Base-by-base conservation (phyloP, 2,113 vertebrate species). In the Danio rerio region DNA sequence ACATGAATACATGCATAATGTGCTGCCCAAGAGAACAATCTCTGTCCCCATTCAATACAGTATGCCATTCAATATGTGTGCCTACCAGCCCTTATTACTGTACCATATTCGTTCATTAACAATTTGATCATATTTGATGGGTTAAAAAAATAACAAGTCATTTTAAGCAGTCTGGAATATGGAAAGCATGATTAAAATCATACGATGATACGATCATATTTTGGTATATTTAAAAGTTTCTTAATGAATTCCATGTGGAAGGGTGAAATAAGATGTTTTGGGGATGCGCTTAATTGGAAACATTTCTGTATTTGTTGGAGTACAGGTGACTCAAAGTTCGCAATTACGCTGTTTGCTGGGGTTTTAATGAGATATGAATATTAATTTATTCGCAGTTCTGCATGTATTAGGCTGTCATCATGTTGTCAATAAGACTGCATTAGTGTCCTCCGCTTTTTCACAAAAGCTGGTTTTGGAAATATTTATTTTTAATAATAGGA, bases 1-100 rank as follows among this genome's bases (percentile, higher is more conserved):
- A 75, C 73, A 75, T 75, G 45, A 75, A 75, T 75, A 31, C 31
- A 31, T 31, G 42, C 55, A 75, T 61, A 20, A 75, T 75, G 20
- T 45, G n/a, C 20, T 58, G 11, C 40, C 55, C 73, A 45, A 47
- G 55, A 75, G 55, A 21, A 47, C 40, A 5, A 4, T 6, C 21
- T 59, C 55, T 13, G 11, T 45, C 10, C 55, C 15, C 18, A 61
- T 59, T 75, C 59, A 75, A 75, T 31, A 31, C 31, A 2, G 59
- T 59, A 45, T 59, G 42, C 47, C 43, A 0, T 58, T 45, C 53
- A 45, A 9, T n/a, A n/a, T 75, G 55, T 75, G 15, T 20, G 40
- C 50, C 71, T 31, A 74, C 40, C 6, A 56, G 71, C 11, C 43
- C 43, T 75, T 59, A 75, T 61, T 75, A 75, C 42, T 20, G n/a